Evolutionary conservation across 2,113 vertebrate species (phyloP), one percentile per base, ranked within the genome.

Genomic region (Halcyon malimbica): DNA sequence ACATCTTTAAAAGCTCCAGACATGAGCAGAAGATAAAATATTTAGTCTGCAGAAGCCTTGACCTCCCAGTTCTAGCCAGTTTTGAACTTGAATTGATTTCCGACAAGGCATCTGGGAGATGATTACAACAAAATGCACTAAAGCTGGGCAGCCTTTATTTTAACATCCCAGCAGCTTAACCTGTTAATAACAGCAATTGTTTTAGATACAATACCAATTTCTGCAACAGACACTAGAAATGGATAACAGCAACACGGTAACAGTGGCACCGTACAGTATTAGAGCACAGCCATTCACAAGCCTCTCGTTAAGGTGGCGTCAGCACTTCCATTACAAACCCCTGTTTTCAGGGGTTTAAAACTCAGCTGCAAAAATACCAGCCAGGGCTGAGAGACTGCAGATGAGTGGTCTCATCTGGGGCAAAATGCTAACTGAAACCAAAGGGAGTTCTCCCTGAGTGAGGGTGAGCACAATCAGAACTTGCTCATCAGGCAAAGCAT

Each of bases 81-180:
- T 99, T 98, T 98, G 98, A 99, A 98, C 98, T 98, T 97, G 98
- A 99, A 99, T 99, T 99, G 99, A 99, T 99, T 99, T 99, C 98
- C 97, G 97, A 99, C 99, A 98, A 98, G 98, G 98, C 99, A 99
- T 98, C 99, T 98, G 98, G 99, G 99, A 99, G 98, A 98, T 98
- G 98, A 98, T 99, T 99, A 99, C 99, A 99, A 98, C 98, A 98
- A 99, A 99, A 99, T 98, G 98, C 98, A 99, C 99, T 99, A 99
- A 99, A 98, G 98, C 98, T 97, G 97, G 97, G 97, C 97, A 97
- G 98, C 98, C 92, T 98, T 98, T 98, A 98, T 98, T 98, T 98
- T 98, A 98, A 98, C 98, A 98, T 98, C 98, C 97, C 91, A 95
- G 97, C 97, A 98, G 97, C 97, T 99, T 98, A 99, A 98, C 98